These are phyloP conservation scores for Ferrisia virgata DNA, from an alignment of 2,888 invertebrate genomes.

Conservation along the genomic window DNA sequence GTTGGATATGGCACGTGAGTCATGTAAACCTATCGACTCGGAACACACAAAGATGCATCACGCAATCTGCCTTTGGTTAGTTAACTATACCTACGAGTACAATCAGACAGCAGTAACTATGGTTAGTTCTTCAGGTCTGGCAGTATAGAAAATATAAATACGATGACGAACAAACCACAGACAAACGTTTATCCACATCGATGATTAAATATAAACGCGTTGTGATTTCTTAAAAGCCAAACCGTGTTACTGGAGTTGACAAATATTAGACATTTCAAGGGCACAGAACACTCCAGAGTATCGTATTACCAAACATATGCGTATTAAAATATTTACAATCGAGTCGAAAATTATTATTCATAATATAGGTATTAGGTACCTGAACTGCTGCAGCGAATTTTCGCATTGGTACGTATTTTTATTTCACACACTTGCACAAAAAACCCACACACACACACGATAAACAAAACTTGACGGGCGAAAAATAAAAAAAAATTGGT, in stretches of 20 bases:
- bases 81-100: background rate
- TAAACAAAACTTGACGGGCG: background rate
- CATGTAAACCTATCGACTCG: too few relatives aligned
- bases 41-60: background rate
- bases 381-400: background rate
- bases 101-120: background rate
- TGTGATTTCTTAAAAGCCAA: background rate
- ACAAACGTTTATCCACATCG: background rate
- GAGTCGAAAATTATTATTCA: background rate
- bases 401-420: background rate
- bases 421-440: background rate
- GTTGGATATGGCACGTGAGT: background rate
- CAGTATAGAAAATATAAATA: background rate
- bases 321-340: background rate
- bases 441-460: background rate
- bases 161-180: background rate
- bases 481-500: background rate
- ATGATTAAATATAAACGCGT: background rate
- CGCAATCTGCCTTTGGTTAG: background rate
- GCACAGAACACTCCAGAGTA: background rate
- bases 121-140: background rate
- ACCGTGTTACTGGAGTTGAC: background rate
- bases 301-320: background rate
- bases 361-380: too few relatives aligned
- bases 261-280: background rate